Conservation (phyloP, 2,888 invertebrate species). For the Oasisia sp. region DNA sequence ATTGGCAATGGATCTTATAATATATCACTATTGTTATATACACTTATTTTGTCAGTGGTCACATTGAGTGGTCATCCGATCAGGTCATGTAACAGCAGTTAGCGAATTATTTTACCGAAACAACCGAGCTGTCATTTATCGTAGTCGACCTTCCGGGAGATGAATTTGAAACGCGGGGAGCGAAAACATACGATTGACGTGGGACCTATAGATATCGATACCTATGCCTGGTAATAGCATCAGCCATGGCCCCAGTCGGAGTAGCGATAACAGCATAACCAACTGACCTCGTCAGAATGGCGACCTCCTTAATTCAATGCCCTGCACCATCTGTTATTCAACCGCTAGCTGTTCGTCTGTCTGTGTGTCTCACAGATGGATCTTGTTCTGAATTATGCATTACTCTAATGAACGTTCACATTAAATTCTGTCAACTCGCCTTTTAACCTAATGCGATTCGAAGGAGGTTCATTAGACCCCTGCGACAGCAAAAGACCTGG, state of each 20-base stretch:
- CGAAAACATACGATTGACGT: too few relatives aligned
- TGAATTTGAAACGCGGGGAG: too few relatives aligned
- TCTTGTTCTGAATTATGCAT: neutral
- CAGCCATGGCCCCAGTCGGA: neutral
- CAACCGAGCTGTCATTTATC: too few relatives aligned
- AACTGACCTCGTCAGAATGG: neutral
- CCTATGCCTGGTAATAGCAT: neutral
- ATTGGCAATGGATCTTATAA: too few relatives aligned
- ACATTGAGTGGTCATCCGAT: too few relatives aligned
- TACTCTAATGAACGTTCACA: neutral
- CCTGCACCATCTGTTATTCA: neutral
- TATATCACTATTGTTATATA: too few relatives aligned
- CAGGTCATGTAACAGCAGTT: too few relatives aligned
- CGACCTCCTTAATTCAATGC: neutral
- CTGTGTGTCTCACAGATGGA: neutral
- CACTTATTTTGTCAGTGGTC: too few relatives aligned
- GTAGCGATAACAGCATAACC: neutral
- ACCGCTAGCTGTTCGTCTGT: neutral
- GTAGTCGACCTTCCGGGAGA: too few relatives aligned
- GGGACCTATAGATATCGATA: neutral
- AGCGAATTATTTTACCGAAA: too few relatives aligned
- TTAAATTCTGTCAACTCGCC: neutral
- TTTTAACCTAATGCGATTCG: neutral
- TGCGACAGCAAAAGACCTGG: neutral
- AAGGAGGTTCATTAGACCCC: neutral